Conservation (phyloP, 2,113 vertebrate genomes). For the Prionailurus viverrinus region DNA sequence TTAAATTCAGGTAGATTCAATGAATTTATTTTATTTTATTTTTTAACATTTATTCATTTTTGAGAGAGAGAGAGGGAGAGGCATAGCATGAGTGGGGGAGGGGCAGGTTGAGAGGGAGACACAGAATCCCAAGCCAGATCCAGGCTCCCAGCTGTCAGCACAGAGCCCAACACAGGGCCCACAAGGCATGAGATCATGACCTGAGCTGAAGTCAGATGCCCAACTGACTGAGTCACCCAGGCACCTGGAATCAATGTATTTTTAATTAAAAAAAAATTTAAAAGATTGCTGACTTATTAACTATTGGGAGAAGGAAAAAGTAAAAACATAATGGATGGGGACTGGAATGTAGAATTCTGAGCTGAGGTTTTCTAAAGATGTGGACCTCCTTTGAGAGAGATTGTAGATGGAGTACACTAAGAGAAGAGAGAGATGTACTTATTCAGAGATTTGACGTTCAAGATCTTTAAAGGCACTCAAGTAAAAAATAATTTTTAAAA, state of each 20-base stretch:
- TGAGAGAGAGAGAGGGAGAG: too few species aligned
- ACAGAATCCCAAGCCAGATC: too few species aligned
- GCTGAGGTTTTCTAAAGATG: background rate
- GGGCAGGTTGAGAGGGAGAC: too few species aligned
- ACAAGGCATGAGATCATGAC: too few species aligned
- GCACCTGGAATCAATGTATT: background rate
- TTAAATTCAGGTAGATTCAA: background rate
- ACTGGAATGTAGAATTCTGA: background rate
- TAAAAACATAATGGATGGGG: background rate
- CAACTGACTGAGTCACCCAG: too few species aligned
- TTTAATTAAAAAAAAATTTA: background rate
- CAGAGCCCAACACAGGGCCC: too few species aligned
- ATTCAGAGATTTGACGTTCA: background rate
- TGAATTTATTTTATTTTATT: background rate
- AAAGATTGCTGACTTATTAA: background rate
- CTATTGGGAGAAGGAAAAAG: background rate
- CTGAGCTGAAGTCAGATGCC: too few species aligned
- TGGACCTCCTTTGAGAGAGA: background rate
- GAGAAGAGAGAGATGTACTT: rapidly evolving
- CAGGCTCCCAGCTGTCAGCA: too few species aligned
- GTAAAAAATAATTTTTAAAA: background rate
- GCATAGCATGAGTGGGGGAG: too few species aligned
- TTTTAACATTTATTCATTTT: background rate
- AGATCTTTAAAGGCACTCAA: background rate
- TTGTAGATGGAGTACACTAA: background rate